phyloP scores from a whole-genome alignment of 2,797 vertebrate species.

The Catostomus latipinnis region DNA sequence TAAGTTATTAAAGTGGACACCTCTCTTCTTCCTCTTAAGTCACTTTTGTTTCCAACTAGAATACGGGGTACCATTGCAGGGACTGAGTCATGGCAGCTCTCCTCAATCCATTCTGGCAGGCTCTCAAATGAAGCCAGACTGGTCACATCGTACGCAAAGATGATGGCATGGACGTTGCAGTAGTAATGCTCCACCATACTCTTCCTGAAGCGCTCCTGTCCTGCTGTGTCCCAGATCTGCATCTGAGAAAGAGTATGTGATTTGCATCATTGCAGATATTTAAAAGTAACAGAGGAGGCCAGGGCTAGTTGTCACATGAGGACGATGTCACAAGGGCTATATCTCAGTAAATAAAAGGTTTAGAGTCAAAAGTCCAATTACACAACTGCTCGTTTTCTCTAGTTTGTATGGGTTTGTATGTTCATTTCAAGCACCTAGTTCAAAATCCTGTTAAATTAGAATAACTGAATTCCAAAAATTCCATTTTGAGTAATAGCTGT shows the following conservation, averaged over 20 bases:
- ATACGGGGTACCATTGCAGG: constrained; percentile 76
- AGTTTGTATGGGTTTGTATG: no score
- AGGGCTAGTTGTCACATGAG: no score
- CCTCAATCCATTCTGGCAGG: constrained; percentile 79
- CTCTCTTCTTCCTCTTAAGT: constrained; percentile 73
- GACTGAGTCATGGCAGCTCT: constrained; percentile 76
- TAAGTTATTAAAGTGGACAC: constrained; percentile 76
- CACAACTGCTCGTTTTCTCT: no score
- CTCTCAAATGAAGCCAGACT: constrained; percentile 76
- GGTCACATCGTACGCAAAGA: constrained; percentile 81
- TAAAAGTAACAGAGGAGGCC: not conserved
- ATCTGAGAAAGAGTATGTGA: constrained; percentile 64
- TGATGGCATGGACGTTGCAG: constrained; percentile 79
- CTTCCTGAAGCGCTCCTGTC: constrained; percentile 82
- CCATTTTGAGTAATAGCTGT: no score
- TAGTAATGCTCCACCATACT: constrained; percentile 85
- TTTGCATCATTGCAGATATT: not conserved
- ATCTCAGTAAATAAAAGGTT: not conserved
- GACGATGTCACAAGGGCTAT: no score
- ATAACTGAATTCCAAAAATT: no score
- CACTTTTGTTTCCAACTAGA: constrained; percentile 82
- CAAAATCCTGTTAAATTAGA: no score
- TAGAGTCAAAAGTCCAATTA: not conserved
- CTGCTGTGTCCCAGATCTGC: constrained; percentile 84
- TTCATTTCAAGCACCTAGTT: no score